These are phyloP conservation scores for Epizoanthus illoricatus DNA, from an alignment of 92 coral and sea anemone species.

Conservation along the genomic window DNA sequence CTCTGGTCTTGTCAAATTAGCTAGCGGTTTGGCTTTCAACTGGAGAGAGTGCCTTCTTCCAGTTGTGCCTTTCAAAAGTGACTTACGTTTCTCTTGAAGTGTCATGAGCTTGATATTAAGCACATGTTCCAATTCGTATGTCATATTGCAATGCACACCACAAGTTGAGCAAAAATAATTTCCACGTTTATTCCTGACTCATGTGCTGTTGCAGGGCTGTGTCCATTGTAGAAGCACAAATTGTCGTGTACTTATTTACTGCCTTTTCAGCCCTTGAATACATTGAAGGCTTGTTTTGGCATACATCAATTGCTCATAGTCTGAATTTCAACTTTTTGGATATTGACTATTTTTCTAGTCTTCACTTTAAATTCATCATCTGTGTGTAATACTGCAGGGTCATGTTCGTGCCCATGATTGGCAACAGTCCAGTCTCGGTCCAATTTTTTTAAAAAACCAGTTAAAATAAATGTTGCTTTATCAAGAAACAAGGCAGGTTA, in stretches of 20 bases:
- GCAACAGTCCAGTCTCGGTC: constrained; percentile 13
- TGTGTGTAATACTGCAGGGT: constrained; percentile 42
- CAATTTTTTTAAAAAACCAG: neutral
- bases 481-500: no score
- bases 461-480: no score
- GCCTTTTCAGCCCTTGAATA: no score
- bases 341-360: constrained; percentile 40
- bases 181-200: no score
- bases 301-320: no score
- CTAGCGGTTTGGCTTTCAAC: constrained; percentile 40
- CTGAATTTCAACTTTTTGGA: constrained; percentile 12
- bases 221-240: no score
- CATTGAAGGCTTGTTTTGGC: no score
- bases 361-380: constrained; percentile 39
- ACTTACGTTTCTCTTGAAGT: constrained; percentile 29
- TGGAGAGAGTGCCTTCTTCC: constrained; percentile 18
- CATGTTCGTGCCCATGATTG: constrained; percentile 47
- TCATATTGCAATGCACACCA: constrained; percentile 33
- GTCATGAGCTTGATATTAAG: constrained; percentile 35
- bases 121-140: constrained; percentile 35
- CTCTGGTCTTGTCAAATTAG: constrained; percentile 6
- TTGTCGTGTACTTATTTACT: no score
- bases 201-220: no score
- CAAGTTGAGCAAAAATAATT: neutral
- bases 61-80: constrained; percentile 29